Evolutionary conservation across 2,888 invertebrate genomes (phyloP), one percentile per base, ranked within the genome.

Genomic region (Lasioglossum villosulum): DNA sequence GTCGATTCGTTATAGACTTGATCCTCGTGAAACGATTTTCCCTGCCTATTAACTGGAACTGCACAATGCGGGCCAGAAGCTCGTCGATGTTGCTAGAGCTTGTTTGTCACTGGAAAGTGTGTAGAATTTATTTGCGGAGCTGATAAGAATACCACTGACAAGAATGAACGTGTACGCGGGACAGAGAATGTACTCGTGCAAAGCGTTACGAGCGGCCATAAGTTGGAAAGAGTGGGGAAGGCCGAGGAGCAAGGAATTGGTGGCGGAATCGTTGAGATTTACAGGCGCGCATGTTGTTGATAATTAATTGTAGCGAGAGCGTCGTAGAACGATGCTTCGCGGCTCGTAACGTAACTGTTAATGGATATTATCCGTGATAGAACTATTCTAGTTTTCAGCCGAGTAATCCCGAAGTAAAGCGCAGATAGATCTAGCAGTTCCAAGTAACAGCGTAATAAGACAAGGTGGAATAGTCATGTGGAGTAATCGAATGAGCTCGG

Each of bases 311-410:
- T 75, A 86, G 75, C 81, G 45, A 78, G 78, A 84, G 75, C 80
- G 73, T 86, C 86, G 75, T 73, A 78, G 79, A 86, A 82, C 86
- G 81, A 86, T 86, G 86, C 79, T 86, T 82, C 82, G 86, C 80
- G 82, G 86, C 86, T 79, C 86, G 86, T 86, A 86, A 86, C 82
- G 79, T 82, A 80, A 86, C 86, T 86, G 86, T 86, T 86, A 86
- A 82, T 79, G 82, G 86, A 86, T 86, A 86, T 86, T 86, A 86
- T 86, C 77, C 82, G 82, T 72, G 86, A 86, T 86, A 86, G 86
- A 86, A 86, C 82, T 86, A 86, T 86, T 86, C 86, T 86, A 86
- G 82, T 86, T 86, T 86, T 86, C 86, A 86, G 74, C 79, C 86
- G 76, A 82, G 86, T 84, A 86, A 86, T 86, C 82, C 78, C 30